Percentiles rank a stretch among this genome's conserved stretches.
phyloP scores from a whole-genome alignment of 1,140 invertebrate species.

The Magallana ariakensis region DNA sequence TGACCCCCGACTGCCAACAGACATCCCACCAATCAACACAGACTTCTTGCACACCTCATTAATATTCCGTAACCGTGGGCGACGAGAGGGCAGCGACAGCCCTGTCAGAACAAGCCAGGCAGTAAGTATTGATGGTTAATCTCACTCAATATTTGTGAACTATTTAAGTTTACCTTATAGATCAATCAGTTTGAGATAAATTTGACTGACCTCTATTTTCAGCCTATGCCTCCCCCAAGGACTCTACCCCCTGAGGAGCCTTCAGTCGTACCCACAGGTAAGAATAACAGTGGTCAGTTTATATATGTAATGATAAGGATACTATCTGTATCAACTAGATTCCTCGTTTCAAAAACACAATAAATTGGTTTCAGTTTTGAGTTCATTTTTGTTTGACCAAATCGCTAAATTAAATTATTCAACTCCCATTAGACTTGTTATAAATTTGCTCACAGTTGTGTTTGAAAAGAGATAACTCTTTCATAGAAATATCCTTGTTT shows the following conservation, averaged over 20 bases:
- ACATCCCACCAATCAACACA: constrained; percentile 80
- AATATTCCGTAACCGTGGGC: constrained; percentile 58
- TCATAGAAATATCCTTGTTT: background rate
- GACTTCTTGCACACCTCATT: constrained; percentile 73
- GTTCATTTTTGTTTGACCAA: no score
- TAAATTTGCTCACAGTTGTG: no score
- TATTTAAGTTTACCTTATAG: background rate
- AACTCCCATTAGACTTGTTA: no score
- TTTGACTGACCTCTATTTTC: constrained; percentile 48
- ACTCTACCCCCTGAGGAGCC: constrained; percentile 60
- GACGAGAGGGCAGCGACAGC: constrained; percentile 42
- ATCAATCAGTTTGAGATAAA: background rate
- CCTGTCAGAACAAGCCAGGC: constrained; percentile 53
- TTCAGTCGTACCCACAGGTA: constrained; percentile 68
- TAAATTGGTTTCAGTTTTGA: no score
- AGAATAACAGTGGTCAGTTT: background rate
- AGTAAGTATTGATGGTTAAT: constrained; percentile 55
- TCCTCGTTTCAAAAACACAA: no score
- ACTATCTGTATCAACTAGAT: no score
- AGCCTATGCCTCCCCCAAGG: constrained; percentile 72
- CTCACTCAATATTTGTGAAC: background rate
- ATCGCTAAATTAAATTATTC: no score
- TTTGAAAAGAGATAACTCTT: background rate
- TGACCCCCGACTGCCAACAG: constrained; percentile 94
- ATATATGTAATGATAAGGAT: no score